phyloP scores from a whole-genome alignment of 2,113 vertebrate species.

The Pedionomus torquatus region DNA sequence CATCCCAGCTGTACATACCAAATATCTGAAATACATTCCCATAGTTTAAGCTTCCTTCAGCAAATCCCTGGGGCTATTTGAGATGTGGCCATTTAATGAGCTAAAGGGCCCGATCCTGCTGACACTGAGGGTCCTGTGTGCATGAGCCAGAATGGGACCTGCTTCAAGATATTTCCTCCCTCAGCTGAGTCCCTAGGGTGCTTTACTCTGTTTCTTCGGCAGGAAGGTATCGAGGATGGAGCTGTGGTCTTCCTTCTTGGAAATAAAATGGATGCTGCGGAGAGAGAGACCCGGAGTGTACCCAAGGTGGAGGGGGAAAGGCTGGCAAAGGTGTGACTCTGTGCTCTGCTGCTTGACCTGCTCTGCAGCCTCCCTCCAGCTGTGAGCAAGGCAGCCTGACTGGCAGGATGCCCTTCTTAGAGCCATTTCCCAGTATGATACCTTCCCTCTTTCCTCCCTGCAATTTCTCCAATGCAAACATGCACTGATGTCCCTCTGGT shows the following conservation, averaged over 20 bases:
- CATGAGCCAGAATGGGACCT: background rate
- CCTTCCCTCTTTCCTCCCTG: background rate
- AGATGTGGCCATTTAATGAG: background rate
- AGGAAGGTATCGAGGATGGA: slow-evolving; percentile 80
- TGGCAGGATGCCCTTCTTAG: background rate
- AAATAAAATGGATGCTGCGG: slow-evolving; percentile 78
- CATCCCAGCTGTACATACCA: background rate
- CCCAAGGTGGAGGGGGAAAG: slow-evolving; percentile 72
- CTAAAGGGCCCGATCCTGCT: background rate
- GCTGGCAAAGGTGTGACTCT: slow-evolving; percentile 76
- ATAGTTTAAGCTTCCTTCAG: background rate
- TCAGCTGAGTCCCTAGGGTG: background rate
- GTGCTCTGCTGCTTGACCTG: background rate
- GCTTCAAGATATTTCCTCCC: background rate
- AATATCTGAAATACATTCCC: background rate
- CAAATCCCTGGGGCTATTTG: background rate
- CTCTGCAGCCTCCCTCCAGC: background rate
- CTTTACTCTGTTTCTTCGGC: slow-evolving; percentile 6
- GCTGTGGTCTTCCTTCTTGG: slow-evolving; percentile 82
- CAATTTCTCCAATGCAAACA: background rate
- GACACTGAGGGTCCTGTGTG: background rate
- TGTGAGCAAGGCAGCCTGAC: background rate
- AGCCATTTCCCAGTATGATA: background rate
- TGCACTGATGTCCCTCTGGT: background rate
- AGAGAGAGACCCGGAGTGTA: slow-evolving; percentile 59